These are phyloP conservation scores for Tridacna gigas DNA, from an alignment of 2,888 invertebrate species.

Conservation along the genomic window DNA sequence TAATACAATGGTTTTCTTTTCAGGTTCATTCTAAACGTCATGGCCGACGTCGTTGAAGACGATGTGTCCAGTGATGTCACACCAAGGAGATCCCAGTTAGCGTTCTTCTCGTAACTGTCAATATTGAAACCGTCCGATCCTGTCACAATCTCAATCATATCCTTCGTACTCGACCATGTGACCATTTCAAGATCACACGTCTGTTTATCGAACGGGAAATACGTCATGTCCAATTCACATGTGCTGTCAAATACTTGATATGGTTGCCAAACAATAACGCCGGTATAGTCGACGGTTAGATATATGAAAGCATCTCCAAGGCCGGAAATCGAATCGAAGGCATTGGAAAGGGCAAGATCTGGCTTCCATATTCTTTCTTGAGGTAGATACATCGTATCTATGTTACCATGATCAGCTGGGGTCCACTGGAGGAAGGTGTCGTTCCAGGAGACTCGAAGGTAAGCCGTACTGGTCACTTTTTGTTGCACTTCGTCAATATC, in stretches of 20 bases:
- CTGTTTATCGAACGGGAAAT: conserved; percentile 62
- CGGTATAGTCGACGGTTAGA: conserved; percentile 37
- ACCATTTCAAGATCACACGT: conserved; percentile 58
- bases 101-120: conserved; percentile 52
- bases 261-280: conserved; percentile 56
- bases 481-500: conserved; percentile 64
- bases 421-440: conserved; percentile 64
- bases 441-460: conserved; percentile 57
- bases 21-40: conserved; percentile 48
- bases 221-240: conserved; percentile 61
- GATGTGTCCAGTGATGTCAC: conserved; percentile 49
- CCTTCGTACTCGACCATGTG: conserved; percentile 61
- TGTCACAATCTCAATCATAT: conserved; percentile 46
- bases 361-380: conserved; percentile 66
- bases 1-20: conserved; percentile 57
- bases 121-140: conserved; percentile 51
- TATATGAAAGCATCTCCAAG: conserved; percentile 60
- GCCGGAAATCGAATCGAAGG: conserved; percentile 55
- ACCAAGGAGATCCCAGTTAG: conserved; percentile 61
- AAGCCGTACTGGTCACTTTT: conserved; percentile 62
- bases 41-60: conserved; percentile 46
- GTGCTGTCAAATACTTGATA: conserved; percentile 64
- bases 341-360: conserved; percentile 63
- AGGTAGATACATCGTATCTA: conserved; percentile 52
- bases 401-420: conserved; percentile 46